Evolutionary conservation across 2,888 invertebrate genomes (phyloP), one percentile per base, ranked within the genome.

Genomic region (Ectemnius continuus): DNA sequence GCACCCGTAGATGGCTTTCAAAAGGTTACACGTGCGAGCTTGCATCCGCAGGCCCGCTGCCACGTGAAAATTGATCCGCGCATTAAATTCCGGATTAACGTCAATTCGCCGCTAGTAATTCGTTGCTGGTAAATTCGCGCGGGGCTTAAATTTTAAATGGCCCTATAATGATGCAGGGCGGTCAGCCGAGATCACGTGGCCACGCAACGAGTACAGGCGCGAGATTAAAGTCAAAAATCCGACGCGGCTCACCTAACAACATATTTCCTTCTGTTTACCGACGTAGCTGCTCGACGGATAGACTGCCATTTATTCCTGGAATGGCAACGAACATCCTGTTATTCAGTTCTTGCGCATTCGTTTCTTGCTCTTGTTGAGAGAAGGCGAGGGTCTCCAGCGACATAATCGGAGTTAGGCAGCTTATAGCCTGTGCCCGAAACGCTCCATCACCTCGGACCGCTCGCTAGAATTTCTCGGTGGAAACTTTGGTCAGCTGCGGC

Each of bases 51-150:
- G 6, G 36, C 36, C 36, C 36, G 75, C 68, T 73, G 70, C 70
- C 72, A 72, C 23, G 65, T 47, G 73, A 75, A 73, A 81, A 82
- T 75, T 79, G 76, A 82, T 83, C 76, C 71, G 52, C 70, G 79
- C 73, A 83, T 82, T 82, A 83, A 83, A 79, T 72, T 67, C 14
- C 16, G 73, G 75, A 82, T 83, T 83, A 83, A 71, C 68, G 75
- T 67, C 75, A 63, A 74, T 81, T 73, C 70, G 70, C 36, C 61
- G 69, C 59, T 70, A 62, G 75, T 77, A 83, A 83, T 83, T 83
- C 77, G 76, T 78, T 75, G 69, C 66, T 71, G 69, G 67, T 79
- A 73, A 81, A 81, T 81, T 76, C 65, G 52, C 36, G 67, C 65
- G 8, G 45, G 67, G 78, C 73, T 81, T 76, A 81, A 77, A 78